These are phyloP conservation scores for Meteorus sp. DNA, from an alignment of 1,140 invertebrate species.

Conservation along the genomic window DNA sequence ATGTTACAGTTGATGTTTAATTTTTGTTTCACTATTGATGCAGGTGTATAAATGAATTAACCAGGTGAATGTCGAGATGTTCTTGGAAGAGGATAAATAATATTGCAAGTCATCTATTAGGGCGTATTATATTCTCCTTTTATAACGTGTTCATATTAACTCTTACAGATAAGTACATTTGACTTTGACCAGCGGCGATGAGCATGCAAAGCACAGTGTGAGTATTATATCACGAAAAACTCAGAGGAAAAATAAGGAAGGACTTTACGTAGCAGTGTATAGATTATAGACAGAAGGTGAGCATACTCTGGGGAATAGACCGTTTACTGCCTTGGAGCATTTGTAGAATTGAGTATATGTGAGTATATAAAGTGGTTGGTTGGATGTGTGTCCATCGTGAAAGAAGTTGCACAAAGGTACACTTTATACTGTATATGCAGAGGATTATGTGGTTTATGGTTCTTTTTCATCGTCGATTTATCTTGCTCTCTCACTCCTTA, in stretches of 20 bases:
- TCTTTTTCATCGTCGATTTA: constrained; percentile 27
- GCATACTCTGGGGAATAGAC: too few relatives aligned
- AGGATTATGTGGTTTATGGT: constrained; percentile 52
- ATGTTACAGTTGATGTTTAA: too few relatives aligned
- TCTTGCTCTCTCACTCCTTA: constrained; percentile 21
- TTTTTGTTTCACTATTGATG: too few relatives aligned
- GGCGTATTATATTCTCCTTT: not conserved
- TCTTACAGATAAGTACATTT: too few relatives aligned
- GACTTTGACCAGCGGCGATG: too few relatives aligned
- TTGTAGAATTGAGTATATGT: too few relatives aligned
- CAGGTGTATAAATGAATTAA: not conserved
- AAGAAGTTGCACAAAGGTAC: constrained; percentile 29
- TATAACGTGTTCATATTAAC: not conserved
- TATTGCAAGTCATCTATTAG: not conserved
- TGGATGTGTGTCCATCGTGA: not conserved
- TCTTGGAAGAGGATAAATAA: not conserved
- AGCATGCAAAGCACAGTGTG: too few relatives aligned
- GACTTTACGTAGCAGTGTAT: too few relatives aligned
- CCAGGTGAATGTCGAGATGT: not conserved
- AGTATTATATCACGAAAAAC: too few relatives aligned
- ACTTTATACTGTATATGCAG: constrained; percentile 46
- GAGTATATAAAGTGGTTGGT: not conserved
- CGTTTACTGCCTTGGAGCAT: too few relatives aligned
- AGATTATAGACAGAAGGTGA: too few relatives aligned
- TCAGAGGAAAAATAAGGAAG: too few relatives aligned